These are phyloP conservation scores for Oryzias celebensis DNA, from an alignment of 2,113 vertebrate genomes.

Conservation along the genomic window DNA sequence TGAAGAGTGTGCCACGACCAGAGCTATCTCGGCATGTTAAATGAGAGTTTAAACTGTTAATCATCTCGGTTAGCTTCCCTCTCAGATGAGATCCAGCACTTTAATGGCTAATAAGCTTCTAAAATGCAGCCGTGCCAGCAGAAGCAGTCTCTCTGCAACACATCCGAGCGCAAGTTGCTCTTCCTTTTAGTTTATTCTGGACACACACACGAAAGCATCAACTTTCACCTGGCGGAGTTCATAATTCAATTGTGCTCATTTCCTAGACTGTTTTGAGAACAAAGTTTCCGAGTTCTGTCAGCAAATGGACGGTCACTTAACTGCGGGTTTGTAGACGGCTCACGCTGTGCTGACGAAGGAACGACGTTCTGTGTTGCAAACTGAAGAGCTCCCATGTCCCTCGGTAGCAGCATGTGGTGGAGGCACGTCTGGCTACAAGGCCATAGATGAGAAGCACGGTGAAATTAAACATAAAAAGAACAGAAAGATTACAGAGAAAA, in stretches of 20 bases:
- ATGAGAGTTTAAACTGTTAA: constrained; percentile 76
- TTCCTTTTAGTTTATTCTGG: constrained; percentile 2
- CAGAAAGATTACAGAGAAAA: constrained; percentile 8
- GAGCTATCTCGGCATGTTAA: constrained; percentile 59
- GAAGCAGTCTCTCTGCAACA: constrained; percentile 14
- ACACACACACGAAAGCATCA: not conserved
- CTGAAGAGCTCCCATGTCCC: not conserved
- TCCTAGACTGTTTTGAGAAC: not conserved
- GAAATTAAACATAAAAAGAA: constrained; percentile 4
- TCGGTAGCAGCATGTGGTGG: not conserved
- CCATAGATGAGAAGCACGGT: constrained; percentile 5
- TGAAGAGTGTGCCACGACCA: constrained; percentile 57
- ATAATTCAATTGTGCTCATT: not conserved
- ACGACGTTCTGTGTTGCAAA: not conserved
- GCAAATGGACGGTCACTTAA: not conserved
- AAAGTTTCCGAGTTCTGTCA: constrained; percentile 9
- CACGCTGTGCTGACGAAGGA: not conserved
- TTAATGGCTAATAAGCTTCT: constrained; percentile 65
- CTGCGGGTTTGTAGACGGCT: not conserved
- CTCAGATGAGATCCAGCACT: constrained; percentile 54
- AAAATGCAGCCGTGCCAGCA: constrained; percentile 30
- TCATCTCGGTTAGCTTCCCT: constrained; percentile 63
- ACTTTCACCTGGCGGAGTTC: not conserved
- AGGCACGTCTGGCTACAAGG: constrained; percentile 1
- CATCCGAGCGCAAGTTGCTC: constrained; percentile 2